These are phyloP conservation scores for Pyxicephalus adspersus DNA, from an alignment of 2,113 vertebrate species.

Conservation along the genomic window DNA sequence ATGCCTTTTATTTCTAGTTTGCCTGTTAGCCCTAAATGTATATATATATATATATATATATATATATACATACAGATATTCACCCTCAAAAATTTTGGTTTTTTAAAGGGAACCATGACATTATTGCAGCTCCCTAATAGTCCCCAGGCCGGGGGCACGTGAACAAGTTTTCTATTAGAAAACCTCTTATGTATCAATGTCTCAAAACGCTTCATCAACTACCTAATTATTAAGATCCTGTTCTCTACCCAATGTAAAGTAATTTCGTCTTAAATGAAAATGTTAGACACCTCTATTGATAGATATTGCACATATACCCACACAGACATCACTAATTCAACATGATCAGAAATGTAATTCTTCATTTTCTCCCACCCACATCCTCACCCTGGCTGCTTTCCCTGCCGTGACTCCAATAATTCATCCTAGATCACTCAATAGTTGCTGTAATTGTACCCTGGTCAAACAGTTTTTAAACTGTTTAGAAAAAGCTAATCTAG, in stretches of 20 bases:
- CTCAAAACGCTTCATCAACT: not conserved
- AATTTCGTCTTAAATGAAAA: not conserved
- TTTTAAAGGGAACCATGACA: too few relatives aligned
- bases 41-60: too few relatives aligned
- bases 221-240: not conserved
- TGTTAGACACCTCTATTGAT: conserved; percentile 11
- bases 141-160: too few relatives aligned
- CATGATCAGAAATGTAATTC: conserved; percentile 6
- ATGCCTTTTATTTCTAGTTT: too few relatives aligned
- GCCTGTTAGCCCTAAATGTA: too few relatives aligned
- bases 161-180: too few relatives aligned
- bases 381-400: conserved; percentile 25
- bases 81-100: too few relatives aligned
- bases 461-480: conserved; percentile 62
- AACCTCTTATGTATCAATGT: not conserved
- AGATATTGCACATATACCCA: not conserved
- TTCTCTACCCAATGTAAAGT: not conserved
- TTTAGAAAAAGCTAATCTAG: conserved; percentile 62
- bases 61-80: too few relatives aligned
- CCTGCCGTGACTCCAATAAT: conserved; percentile 60
- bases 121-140: too few relatives aligned
- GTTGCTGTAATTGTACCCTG: conserved; percentile 61
- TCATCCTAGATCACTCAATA: conserved; percentile 61
- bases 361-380: not conserved
- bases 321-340: not conserved